Evolutionary conservation across 2,113 vertebrate genomes (phyloP), one percentile per base, ranked within the genome.

Genomic region (Serinus canaria): DNA sequence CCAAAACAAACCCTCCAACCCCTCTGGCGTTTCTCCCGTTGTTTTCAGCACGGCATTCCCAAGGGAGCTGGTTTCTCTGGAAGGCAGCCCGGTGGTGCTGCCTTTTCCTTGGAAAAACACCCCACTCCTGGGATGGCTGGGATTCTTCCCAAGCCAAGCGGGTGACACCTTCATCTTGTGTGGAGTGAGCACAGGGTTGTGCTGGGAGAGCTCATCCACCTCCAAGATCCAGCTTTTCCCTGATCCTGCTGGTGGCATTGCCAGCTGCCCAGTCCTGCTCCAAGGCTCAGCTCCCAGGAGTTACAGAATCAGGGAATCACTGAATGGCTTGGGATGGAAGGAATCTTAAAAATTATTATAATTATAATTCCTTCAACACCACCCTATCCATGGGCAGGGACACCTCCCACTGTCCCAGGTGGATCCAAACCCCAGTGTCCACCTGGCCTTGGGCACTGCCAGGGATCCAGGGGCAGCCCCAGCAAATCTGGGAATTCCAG

Each of bases 361-460:
- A n/a, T n/a, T n/a, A n/a, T 8, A 3, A 4, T 37, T 9, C 22
- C 27, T 9, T 7, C 27, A 7, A 1, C 22, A 0, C 9, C n/a
- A 39, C 4, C 7, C 2, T 7, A 1, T 1, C 15, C 47, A 16
- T 0, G 19, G 6, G 7, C 24, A 70, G 23, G 56, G 39, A 55
- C n/a, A 41, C 0, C 37, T 80, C 10, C 16, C 35, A 2, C 12
- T 2, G 0, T 33, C 31, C 50, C 68, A 35, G 23, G 2, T 0
- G 3, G 20, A 0, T 78, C 75, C 27, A 9, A 63, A 2, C 28
- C 13, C 55, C 41, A 23, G 0, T 15, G 17, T 52, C 53, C 53
- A 0, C 35, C 67, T 23, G 31, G 35, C 17, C 59, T 50, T 31
- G 59, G 37, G 0, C 67, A 50, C 2, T 58, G 0, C 33, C 68